Percentiles rank a stretch among this genome's conserved stretches.
Evolutionary conservation across 1,140 invertebrate genomes (phyloP).

Genomic region (Chironomus tepperi): DNA sequence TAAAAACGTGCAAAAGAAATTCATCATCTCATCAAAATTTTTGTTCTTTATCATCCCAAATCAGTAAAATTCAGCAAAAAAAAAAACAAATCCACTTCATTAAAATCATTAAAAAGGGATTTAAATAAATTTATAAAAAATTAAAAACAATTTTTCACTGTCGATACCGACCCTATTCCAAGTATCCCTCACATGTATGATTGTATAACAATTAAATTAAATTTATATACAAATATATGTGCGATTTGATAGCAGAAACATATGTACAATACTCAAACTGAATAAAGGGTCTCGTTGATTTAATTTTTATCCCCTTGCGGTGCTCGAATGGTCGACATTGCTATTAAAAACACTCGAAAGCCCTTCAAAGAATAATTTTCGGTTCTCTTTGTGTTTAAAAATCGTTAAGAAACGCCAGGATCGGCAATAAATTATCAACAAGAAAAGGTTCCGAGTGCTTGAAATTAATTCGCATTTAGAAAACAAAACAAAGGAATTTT

Average conservation of each 20-base stretch:
- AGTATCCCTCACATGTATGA: neutral
- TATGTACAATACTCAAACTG: neutral
- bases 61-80: neutral
- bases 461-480: neutral
- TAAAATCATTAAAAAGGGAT: conserved; percentile 9
- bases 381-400: neutral
- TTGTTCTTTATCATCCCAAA: neutral
- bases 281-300: neutral
- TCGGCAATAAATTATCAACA: neutral
- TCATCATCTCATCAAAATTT: too few relatives aligned
- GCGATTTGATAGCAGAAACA: neutral
- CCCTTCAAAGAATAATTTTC: neutral
- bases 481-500: neutral
- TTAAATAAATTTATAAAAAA: neutral
- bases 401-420: neutral
- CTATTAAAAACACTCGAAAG: neutral
- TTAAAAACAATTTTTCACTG: neutral
- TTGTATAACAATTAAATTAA: conserved; percentile 10
- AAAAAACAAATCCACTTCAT: neutral
- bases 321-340: neutral
- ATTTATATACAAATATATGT: conserved; percentile 1
- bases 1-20: too few relatives aligned
- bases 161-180: neutral
- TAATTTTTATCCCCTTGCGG: neutral
- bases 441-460: neutral